Base-by-base conservation (phyloP, 2,888 invertebrate genomes). In the Lamellibrachia columna region DNA sequence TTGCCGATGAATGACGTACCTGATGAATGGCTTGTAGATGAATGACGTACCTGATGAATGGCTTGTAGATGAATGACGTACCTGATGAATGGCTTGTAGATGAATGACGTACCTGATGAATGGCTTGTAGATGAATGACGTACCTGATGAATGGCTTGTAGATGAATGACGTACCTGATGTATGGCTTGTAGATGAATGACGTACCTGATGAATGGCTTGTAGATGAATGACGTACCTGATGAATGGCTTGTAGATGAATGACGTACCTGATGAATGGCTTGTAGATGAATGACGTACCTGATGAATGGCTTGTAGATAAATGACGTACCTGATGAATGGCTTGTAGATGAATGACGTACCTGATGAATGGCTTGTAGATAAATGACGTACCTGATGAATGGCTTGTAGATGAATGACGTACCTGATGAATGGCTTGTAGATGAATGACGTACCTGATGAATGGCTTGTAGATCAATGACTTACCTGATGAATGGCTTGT, bases 301-400 rank as follows among this genome's bases (percentile, higher is more conserved):
- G 58, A 58, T 58, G 58, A 58, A 58, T 15, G 58, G 58, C 58
- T 58, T 58, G 15, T 6, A 58, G 58, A 58, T 58, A 3, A 8
- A 58, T 15, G 15, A 58, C 58, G 58, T 58, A 58, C 7, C 58
- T 6, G 58, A 58, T 58, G 58, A 58, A 58, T 15, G 58, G 7
- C 58, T 58, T 97, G 22, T 94, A 94, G 58, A 95, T 94, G 7
- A 94, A 93, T 3, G 94, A 94, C 93, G 9, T 93, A 93, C 92
- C 95, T 95, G 15, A 96, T 92, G 52, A 95, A 92, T 2, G 96
- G 96, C 93, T 96, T 96, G 93, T 94, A 96, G n/a, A 95, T 93
- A 9, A 94, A 93, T 40, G 40, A 40, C 40, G 40, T 40, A 40
- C 92, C 95, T 95, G 3, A 58, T 15, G 58, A 94, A 94, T 0